Conservation (phyloP, 2,888 invertebrate genomes). For the Amphiduros pacificus region DNA sequence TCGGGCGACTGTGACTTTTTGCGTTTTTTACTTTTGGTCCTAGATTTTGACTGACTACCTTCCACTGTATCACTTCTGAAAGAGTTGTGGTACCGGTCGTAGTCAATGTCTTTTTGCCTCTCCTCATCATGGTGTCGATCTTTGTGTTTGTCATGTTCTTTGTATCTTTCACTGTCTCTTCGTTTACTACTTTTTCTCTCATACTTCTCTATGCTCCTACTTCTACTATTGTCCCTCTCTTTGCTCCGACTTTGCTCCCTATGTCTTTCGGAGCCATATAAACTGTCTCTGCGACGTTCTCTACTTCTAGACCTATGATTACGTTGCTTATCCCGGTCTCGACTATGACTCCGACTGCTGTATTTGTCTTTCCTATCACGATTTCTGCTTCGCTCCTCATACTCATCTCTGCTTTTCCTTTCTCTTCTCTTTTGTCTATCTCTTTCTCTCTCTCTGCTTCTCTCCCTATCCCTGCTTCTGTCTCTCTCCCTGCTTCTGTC, state of each 20-base stretch:
- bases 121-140: slow-evolving; percentile 6
- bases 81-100: slow-evolving; percentile 1
- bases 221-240: background rate
- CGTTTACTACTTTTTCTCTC: background rate
- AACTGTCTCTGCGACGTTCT: background rate
- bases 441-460: background rate
- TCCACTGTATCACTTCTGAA: background rate
- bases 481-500: slow-evolving; percentile 10
- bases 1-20: background rate
- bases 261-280: background rate
- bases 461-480: slow-evolving; percentile 6
- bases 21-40: slow-evolving; percentile 14
- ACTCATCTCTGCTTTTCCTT: background rate
- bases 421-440: background rate
- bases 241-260: background rate
- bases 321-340: slow-evolving; percentile 2
- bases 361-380: background rate
- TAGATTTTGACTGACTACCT: slow-evolving; percentile 4
- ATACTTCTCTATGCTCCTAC: no score
- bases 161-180: slow-evolving; percentile 10
- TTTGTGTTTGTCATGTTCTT: background rate
- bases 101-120: background rate
- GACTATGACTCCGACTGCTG: slow-evolving; percentile 2
- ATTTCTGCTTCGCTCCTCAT: background rate
- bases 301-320: slow-evolving; percentile 2